Base-by-base conservation (phyloP, 2,113 vertebrate species). In the Diadophis punctatus region DNA sequence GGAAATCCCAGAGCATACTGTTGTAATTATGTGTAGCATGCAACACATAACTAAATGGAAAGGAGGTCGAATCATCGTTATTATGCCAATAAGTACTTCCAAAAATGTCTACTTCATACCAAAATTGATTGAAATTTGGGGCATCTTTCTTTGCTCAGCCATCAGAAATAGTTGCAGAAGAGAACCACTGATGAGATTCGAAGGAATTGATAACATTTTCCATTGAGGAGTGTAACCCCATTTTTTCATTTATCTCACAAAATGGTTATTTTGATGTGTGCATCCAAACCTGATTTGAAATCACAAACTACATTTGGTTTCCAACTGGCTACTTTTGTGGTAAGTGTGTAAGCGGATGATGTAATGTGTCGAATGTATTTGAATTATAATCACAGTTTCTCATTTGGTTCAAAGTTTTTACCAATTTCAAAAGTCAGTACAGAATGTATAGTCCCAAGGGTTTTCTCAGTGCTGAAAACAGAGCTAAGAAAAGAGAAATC, bases 401-500 rank as follows among this genome's bases (percentile, higher is more conserved):
- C 80, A 63, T 39, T 27, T 30, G 53, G 49, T 49, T 86, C 60
- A 22, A 39, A 55, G 23, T 30, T 55, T 51, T 51, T 88, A 52
- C 12, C 58, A 7, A 14, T 90, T 89, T 92, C 87, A 80, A 23
- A 52, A n/a, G 85, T 52, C 68, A 51, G 6, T 11, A 18, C 87
- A 58, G 87, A 84, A 55, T 30, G 14, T 46, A 89, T 60, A 46
- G 4, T 60, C 12, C 91, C 30, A 20, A 49, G 80, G 34, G 55
- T 43, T 86, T 86, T 86, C 46, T 51, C 43, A 51, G 30, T 20
- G 9, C 16, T 85, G 52, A 55, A 25, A 53, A 16, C 39, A 58
- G 20, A 90, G 68, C 74, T 80, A 89, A 92, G 88, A 60, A 86
- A 86, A 56, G 55, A 90, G 74, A 60, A 92, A 80, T 63, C 88